These are phyloP conservation scores for Parasteatoda lunata DNA, from an alignment of 2,888 invertebrate species.

Conservation along the genomic window DNA sequence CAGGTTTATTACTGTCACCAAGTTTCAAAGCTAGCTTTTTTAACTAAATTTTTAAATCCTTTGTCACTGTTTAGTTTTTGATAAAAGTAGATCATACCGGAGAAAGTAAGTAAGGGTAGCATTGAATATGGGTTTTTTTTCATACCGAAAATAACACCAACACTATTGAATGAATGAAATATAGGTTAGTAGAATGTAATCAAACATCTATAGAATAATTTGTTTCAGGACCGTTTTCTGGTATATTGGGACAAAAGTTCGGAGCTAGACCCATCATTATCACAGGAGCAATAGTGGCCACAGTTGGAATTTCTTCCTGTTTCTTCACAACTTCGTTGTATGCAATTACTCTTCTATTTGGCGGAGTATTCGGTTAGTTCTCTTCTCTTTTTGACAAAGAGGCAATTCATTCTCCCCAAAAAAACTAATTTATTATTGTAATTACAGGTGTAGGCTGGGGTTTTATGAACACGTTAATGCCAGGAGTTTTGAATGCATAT, in stretches of 20 bases:
- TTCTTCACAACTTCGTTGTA: constrained; percentile 61
- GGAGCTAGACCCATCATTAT: constrained; percentile 58
- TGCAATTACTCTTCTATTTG: constrained; percentile 64
- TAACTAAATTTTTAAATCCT: too few relatives aligned
- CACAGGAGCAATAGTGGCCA: constrained; percentile 57
- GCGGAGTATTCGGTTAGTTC: constrained; percentile 68
- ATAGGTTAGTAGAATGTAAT: too few relatives aligned
- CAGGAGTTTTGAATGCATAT: constrained; percentile 69
- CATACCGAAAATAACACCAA: too few relatives aligned
- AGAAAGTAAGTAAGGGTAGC: too few relatives aligned
- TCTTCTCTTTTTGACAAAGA: not conserved
- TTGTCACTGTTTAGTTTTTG: too few relatives aligned
- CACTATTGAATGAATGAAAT: too few relatives aligned
- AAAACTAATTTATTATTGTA: not conserved
- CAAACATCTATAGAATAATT: too few relatives aligned
- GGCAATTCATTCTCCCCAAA: not conserved
- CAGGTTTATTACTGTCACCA: too few relatives aligned
- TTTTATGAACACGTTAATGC: constrained; percentile 65
- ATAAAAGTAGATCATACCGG: too few relatives aligned
- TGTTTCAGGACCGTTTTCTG: constrained; percentile 65
- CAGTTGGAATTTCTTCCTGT: constrained; percentile 65
- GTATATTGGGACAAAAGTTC: constrained; percentile 59
- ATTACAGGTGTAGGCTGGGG: constrained; percentile 69
- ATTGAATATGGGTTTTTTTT: too few relatives aligned
- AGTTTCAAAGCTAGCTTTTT: too few relatives aligned